Base-by-base conservation (phyloP, 2,888 invertebrate species). In the Polyploca ridens region DNA sequence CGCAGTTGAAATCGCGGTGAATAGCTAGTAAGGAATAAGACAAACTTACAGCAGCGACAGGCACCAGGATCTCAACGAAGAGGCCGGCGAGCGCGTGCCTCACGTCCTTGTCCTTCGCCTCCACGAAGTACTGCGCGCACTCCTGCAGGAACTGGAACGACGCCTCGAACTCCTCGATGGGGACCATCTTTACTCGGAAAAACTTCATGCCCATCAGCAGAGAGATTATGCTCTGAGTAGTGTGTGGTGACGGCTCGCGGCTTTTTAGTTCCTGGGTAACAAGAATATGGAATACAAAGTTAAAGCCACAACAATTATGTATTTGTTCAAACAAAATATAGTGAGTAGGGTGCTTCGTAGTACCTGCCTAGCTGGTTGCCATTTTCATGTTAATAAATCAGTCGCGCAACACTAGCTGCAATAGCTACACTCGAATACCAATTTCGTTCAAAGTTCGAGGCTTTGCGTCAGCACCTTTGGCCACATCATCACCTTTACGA, bases 191-290 rank as follows among this genome's bases (percentile, higher is more conserved):
- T 1, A 96, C 96, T 10, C 96, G 94, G 90, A 99, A 99, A 94
- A 99, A 99, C 93, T 99, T 99, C 98, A 99, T 99, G 64, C 99
- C 99, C 99, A 99, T 99, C 38, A 99, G 94, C 49, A 99, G 94
- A 57, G 98, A 98, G 77, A 99, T 99, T 70, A 99, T 99, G 87
- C 98, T 98, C 83, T 99, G 99, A 0, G 98, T 97, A 0, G 97
- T 97, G 76, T 97, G 96, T 0, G 98, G 97, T n/a, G 97, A 98
- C 0, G 98, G 97, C 88, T 99, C 99, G 82, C 98, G 96, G 63
- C 96, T 95, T 75, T 97, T 95, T 13, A 95, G 78, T 69, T 96
- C 94, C 94, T 94, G 75, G 7, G 64, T 66, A 2, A 62, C 62
- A 65, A 64, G 14, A 54, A 16, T 6, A 7, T 5, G 16, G 46